These are phyloP conservation scores for Acestrorhynchus altus DNA, from an alignment of 2,797 vertebrate genomes.

Conservation along the genomic window DNA sequence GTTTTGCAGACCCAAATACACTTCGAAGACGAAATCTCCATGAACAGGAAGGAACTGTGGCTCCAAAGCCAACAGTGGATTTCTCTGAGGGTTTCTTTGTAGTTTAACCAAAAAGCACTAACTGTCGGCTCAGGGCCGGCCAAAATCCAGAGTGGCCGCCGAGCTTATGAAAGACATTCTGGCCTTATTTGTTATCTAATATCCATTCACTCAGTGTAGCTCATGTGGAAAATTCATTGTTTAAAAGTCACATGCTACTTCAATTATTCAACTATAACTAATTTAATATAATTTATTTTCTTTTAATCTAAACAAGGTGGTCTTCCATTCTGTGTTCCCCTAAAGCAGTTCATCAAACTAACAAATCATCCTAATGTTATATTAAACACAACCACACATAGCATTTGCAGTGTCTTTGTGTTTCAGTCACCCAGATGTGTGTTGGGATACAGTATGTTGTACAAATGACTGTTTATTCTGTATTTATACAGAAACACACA, in stretches of 20 bases:
- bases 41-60: constrained; percentile 78
- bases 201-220: constrained; percentile 69
- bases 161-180: constrained; percentile 67
- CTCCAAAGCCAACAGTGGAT: constrained; percentile 76
- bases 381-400: not conserved
- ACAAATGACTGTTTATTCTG: not conserved
- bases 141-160: constrained; percentile 62
- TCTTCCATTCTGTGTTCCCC: constrained; percentile 11
- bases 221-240: constrained; percentile 69
- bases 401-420: not conserved
- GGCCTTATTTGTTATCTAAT: constrained; percentile 73
- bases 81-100: constrained; percentile 73
- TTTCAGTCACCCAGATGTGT: not conserved
- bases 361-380: not conserved
- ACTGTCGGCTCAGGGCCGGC: constrained; percentile 59
- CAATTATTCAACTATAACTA: constrained; percentile 54
- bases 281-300: constrained; percentile 46
- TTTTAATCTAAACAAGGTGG: constrained; percentile 27
- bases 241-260: constrained; percentile 26
- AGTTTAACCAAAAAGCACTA: constrained; percentile 64
- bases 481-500: not conserved
- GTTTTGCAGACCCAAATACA: constrained; percentile 53
- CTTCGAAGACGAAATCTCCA: constrained; percentile 69
- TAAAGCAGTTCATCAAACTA: not conserved
- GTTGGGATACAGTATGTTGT: not conserved